A percentile compares a stretch with the other conserved stretches of the same genome.
Conservation (phyloP, 2,888 invertebrate species). For the Platycnemis pennipes region DNA sequence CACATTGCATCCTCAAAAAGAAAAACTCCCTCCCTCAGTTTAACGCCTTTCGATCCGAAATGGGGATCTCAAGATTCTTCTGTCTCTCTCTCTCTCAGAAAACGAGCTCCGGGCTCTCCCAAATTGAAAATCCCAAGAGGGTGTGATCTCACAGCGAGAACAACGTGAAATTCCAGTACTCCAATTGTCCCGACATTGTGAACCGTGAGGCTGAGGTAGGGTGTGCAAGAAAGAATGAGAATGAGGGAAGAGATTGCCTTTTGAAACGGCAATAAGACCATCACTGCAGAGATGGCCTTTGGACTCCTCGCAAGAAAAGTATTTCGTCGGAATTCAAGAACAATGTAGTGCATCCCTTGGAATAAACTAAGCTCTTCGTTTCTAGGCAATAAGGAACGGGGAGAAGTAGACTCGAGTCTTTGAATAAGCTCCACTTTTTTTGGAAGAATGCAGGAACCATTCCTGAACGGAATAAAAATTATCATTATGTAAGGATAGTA, state of each 20-base stretch:
- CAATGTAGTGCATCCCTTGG: neutral
- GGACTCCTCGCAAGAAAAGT: neutral
- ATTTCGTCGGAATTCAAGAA: neutral
- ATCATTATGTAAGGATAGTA: too few species aligned
- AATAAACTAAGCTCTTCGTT: neutral
- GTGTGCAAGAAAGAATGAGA: neutral
- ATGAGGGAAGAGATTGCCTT: neutral
- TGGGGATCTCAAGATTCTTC: neutral
- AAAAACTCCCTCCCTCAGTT: neutral
- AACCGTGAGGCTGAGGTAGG: neutral
- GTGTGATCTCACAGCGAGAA: neutral
- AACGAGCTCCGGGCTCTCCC: neutral
- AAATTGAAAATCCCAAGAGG: neutral
- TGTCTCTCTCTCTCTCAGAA: too few species aligned
- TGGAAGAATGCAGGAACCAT: too few species aligned
- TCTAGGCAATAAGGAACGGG: neutral
- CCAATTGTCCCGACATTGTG: neutral
- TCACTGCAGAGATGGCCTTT: neutral
- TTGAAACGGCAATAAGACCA: neutral
- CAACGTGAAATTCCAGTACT: neutral
- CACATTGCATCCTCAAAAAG: too few species aligned
- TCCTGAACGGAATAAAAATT: too few species aligned
- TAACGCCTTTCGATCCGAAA: neutral
- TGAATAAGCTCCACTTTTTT: too few species aligned
- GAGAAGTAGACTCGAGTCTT: too few species aligned